These are phyloP conservation scores for Xiphophorus hellerii DNA, from an alignment of 2,113 vertebrate genomes.

Conservation along the genomic window DNA sequence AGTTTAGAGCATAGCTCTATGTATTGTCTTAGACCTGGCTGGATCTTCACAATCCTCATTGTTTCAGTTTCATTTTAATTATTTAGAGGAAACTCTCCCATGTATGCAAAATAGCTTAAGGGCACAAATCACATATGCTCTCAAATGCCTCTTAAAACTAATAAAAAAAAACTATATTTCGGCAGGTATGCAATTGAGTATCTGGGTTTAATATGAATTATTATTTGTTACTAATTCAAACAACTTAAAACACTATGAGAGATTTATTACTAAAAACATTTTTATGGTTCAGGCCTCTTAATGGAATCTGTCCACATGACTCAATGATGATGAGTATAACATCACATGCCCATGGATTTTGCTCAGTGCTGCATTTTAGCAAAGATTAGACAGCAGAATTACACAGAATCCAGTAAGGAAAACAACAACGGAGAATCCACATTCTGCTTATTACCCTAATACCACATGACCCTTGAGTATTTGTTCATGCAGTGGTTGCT, in stretches of 20 bases:
- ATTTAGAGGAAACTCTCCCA: too few relatives aligned
- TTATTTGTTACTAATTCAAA: background rate
- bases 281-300: background rate
- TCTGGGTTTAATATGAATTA: background rate
- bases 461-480: conserved; percentile 38
- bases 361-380: conserved; percentile 3
- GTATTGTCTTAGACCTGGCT: background rate
- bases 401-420: conserved; percentile 17
- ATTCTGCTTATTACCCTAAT: background rate
- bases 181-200: background rate
- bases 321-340: conserved; percentile 1
- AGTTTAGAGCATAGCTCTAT: background rate
- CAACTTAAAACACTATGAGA: background rate
- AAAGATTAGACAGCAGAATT: background rate
- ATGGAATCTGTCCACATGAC: conserved; percentile 42
- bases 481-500: conserved; percentile 33
- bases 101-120: background rate
- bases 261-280: background rate
- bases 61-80: too few relatives aligned
- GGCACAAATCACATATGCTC: background rate
- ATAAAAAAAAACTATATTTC: background rate
- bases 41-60: too few relatives aligned
- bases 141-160: background rate
- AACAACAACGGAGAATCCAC: conserved; percentile 9
- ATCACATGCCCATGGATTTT: conserved; percentile 21